phyloP scores from a whole-genome alignment of 2,113 vertebrate species.

The Entomyzon cyanotis region DNA sequence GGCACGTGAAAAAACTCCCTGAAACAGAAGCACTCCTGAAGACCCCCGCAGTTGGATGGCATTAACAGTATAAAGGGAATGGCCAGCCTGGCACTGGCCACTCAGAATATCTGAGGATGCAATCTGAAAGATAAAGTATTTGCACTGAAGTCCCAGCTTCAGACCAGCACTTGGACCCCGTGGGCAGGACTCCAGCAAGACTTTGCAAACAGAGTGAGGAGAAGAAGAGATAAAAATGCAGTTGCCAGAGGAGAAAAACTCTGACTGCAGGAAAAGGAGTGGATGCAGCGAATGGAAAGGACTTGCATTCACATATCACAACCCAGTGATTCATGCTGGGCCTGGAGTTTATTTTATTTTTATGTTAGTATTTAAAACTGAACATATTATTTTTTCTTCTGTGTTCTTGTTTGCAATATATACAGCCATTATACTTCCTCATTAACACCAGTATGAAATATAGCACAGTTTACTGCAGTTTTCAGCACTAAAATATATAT shows the following conservation, averaged over 20 bases:
- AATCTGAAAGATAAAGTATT: conserved; percentile 59
- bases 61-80: conserved; percentile 3
- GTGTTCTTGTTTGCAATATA: conserved; percentile 60
- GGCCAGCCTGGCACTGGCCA: conserved; percentile 25
- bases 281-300: background rate
- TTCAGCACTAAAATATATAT: conserved; percentile 57
- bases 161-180: conserved; percentile 54
- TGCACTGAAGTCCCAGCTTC: conserved; percentile 66
- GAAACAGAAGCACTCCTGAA: conserved; percentile 68
- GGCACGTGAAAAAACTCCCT: background rate
- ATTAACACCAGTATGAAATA: conserved; percentile 63
- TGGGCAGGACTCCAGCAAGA: conserved; percentile 30
- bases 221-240: conserved; percentile 44
- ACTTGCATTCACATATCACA: conserved; percentile 47
- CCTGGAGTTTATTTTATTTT: conserved; percentile 72
- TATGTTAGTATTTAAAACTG: conserved; percentile 73
- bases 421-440: conserved; percentile 30
- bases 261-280: conserved; percentile 27
- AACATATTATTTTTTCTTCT: conserved; percentile 54
- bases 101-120: conserved; percentile 44
- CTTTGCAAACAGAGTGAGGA: background rate
- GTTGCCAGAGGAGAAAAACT: conserved; percentile 27
- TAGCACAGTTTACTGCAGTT: conserved; percentile 55
- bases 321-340: conserved; percentile 51
- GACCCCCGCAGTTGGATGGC: background rate